Base-by-base conservation (phyloP, 2,113 vertebrate species). In the Nibea albiflora region DNA sequence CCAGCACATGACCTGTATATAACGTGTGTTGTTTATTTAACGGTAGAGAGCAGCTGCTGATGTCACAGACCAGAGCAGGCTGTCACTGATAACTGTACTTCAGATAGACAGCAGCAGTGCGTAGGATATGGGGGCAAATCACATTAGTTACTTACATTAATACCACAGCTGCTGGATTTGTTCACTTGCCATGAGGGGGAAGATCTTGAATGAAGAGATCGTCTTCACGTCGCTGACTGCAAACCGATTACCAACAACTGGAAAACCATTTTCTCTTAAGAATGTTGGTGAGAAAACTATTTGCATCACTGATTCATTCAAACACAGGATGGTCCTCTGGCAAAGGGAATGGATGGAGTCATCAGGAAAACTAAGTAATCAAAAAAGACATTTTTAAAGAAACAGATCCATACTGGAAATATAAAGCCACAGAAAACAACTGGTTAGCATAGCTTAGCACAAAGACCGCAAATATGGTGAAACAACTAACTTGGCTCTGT, bases 1-100 rank as follows among this genome's bases (percentile, higher is more conserved):
- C 11, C 57, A 26, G 50, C 54, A 39, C 56, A 58, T 60, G 74
- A 78, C 57, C 50, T 73, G 28, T 28, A 10, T 57, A 12, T 42
- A n/a, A 20, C 53, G 31, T 42, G n/a, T 44, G 73, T 47, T 26
- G 58, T 78, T 78, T 62, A 57, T 61, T 81, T 49, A 49, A 63
- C 58, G 28, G 17, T n/a, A 11, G 44, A 39, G 73, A 73, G 74
- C 73, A 87, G 85, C 89, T 88, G 86, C 72, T 57, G 31, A 60
- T 80, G 73, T 84, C 60, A 74, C 46, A 66, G 58, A 61, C 11
- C 9, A 54, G 57, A 22, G 52, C 42, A 22, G 53, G 75, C 44
- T n/a, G 17, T 74, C 46, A 24, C 62, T 76, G 79, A 81, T 76
- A 67, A 77, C 39, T 19, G 66, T 63, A 15, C 52, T 46, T 78